Evolutionary conservation across 1,140 invertebrate species (phyloP), one percentile per base, ranked within the genome.

Genomic region (Cataglyphis hispanica): DNA sequence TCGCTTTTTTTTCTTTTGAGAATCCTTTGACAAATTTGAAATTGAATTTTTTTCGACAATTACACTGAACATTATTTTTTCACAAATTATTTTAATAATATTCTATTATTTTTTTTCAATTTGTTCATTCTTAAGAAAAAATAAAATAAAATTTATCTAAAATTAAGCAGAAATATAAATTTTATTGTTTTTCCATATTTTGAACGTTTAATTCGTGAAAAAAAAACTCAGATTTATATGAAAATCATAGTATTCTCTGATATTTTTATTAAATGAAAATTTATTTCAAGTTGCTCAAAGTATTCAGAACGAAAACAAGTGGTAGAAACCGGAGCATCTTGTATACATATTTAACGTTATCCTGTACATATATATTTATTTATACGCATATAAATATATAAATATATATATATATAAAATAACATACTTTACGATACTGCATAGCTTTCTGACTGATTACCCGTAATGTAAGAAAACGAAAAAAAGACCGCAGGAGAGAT

Each of bases 361-460:
- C 74, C 86, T 89, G 85, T 91, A 90, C 13, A 50, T 87, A 91
- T 91, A 90, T 84, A 88, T 89, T 86, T 84, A 86, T 85, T 84
- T 61, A 85, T 16, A 50, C 19, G 5, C 16, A 50, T 19, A 50
- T 50, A 50, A 64, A 76, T 75, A 78, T 46, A 46, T 85, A 74
- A 67, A 58, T 83, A 88, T 78, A 69, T 90, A 90, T 69, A 70
- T 87, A 92, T 91, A 93, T 91, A 92, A 90, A 43, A 50, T 88
- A 91, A 87, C 89, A 92, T 91, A 91, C 92, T 85, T 87, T 90
- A 86, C 67, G 76, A 91, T 91, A 93, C 87, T 89, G 92, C 89
- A 93, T 95, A 94, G 93, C 91, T 94, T 94, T 94, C 92, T 91
- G 94, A 95, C 94, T 95, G 94, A 95, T 94, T 94, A 94, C 92